Base-by-base conservation (phyloP, 2,888 invertebrate species). In the Eupithecia exiguata region DNA sequence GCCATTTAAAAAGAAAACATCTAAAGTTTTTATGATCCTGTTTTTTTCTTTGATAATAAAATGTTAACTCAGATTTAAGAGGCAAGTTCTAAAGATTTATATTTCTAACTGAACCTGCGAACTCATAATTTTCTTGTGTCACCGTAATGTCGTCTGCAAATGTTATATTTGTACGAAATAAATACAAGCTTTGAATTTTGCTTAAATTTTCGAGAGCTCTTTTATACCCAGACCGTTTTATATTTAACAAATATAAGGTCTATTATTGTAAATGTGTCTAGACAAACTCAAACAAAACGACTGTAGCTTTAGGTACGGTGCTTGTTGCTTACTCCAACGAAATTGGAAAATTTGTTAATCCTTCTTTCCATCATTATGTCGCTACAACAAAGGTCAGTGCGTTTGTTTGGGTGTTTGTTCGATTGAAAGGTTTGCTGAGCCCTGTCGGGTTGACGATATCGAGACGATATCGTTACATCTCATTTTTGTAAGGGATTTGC, bases 141-240 rank as follows among this genome's bases (percentile, higher is more conserved):
- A 25, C 25, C 58, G 58, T 58, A 25, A 58, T 58, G 58, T 58
- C 25, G 58, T 25, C 43, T 40, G 66, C 58, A 58, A 25, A 58
- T 58, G 58, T 58, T 58, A 58, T 58, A 25, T 58, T 25, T 21
- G 58, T 25, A 25, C 58, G 58, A 14, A 58, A 58, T 58, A 58
- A 58, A 58, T 58, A 58, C 25, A 58, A 58, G 58, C 58, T 58
- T 58, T 25, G 25, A 58, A 58, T 58, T 58, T n/a, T 40, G 40
- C 58, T 40, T 58, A 25, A 5, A 9, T 67, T 43, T 67, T 67
- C 18, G 12, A 16, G 4, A 30, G 18, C 1, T 7, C 30, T 12
- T 49, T 25, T 21, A 53, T 21, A 58, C 25, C 25, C 12, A 53
- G 53, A 21, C 25, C 25, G 58, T 58, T 58, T 25, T 25, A 58